These are phyloP conservation scores for Callocephalon fimbriatum DNA, from an alignment of 2,113 vertebrate genomes.

Conservation along the genomic window DNA sequence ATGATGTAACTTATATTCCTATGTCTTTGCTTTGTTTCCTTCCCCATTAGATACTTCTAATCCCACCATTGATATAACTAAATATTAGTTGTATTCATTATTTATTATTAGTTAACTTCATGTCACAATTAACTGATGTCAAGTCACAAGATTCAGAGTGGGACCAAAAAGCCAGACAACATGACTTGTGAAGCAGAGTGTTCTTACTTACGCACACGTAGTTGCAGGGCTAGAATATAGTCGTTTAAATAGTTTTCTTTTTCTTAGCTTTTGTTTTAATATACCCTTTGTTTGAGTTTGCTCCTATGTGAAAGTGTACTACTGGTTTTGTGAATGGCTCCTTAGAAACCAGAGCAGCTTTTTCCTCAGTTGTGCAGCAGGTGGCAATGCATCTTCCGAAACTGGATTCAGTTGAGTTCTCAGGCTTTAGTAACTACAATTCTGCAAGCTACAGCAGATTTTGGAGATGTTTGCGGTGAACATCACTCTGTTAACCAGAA, in stretches of 20 bases:
- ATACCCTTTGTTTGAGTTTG: neutral
- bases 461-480: neutral
- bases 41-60: neutral
- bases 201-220: neutral
- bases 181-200: neutral
- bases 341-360: neutral
- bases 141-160: neutral
- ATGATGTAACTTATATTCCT: neutral
- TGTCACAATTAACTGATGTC: neutral
- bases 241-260: neutral
- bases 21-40: neutral
- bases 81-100: neutral
- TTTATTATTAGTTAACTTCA: neutral
- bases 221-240: neutral
- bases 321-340: neutral
- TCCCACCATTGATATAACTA: neutral
- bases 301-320: neutral
- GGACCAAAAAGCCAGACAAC: neutral
- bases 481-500: neutral
- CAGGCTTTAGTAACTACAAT: neutral
- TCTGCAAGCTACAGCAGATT: neutral
- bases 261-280: neutral
- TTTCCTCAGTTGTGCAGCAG: neutral
- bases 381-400: constrained; percentile 13
- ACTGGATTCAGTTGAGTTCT: neutral